phyloP scores from a whole-genome alignment of 2,888 invertebrate species.

The Boloria selene region DNA sequence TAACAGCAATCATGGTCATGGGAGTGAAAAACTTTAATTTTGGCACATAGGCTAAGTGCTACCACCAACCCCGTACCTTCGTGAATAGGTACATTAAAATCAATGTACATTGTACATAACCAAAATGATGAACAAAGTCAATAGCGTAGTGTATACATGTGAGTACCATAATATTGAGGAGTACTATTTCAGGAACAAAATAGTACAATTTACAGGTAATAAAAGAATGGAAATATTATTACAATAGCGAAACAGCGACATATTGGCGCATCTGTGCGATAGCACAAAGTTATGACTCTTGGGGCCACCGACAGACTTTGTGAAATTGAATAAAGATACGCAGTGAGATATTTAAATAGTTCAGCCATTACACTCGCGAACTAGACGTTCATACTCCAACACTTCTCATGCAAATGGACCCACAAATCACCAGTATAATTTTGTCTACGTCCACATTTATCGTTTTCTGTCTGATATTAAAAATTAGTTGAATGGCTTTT shows the following conservation, averaged over 20 bases:
- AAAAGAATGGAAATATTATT: neutral
- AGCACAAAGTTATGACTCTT: conserved; percentile 49
- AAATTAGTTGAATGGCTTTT: conserved; percentile 13
- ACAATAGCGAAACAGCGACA: conserved; percentile 1
- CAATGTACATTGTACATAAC: too few species aligned
- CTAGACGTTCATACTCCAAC: conserved; percentile 53
- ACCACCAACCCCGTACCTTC: too few species aligned
- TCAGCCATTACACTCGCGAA: conserved; percentile 57
- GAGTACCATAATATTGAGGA: too few species aligned
- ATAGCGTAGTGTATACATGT: too few species aligned
- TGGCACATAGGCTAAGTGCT: too few species aligned
- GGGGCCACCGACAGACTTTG: conserved; percentile 46
- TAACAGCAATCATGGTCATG: too few species aligned
- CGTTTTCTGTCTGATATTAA: conserved; percentile 19
- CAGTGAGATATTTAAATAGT: conserved; percentile 68
- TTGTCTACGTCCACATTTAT: conserved; percentile 29
- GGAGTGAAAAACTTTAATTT: too few species aligned
- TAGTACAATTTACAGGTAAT: conserved; percentile 5
- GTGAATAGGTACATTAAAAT: too few species aligned
- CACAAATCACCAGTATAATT: conserved; percentile 32
- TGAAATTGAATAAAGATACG: conserved; percentile 67
- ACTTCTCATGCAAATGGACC: conserved; percentile 59
- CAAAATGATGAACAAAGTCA: too few species aligned
- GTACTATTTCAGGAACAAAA: too few species aligned
- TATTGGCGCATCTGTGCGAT: conserved; percentile 21